These are phyloP conservation scores for Calyptommatus sinebrachiatus DNA, from an alignment of 2,113 vertebrate species.

Conservation along the genomic window DNA sequence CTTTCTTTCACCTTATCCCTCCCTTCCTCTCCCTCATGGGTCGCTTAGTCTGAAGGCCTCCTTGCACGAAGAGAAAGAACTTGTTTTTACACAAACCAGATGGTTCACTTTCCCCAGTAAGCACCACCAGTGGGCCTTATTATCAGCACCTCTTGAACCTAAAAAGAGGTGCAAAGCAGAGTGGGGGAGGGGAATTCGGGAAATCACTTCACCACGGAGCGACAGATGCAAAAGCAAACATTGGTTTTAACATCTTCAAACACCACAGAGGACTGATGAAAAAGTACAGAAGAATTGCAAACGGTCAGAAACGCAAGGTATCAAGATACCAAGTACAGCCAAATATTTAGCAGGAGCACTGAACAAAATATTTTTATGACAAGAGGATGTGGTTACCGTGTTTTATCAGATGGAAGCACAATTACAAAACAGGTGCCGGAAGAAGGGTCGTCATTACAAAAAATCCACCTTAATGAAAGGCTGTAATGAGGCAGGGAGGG, in stretches of 20 bases:
- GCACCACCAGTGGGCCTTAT: constrained; percentile 27
- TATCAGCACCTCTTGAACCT: constrained; percentile 61
- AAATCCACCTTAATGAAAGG: background rate
- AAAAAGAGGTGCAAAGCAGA: constrained; percentile 51
- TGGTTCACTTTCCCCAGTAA: constrained; percentile 49
- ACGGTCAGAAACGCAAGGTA: constrained; percentile 45
- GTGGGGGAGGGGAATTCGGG: constrained; percentile 43
- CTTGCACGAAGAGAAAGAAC: constrained; percentile 45
- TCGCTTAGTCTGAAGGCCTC: constrained; percentile 27
- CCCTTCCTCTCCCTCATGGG: constrained; percentile 12
- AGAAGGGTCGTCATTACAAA: constrained; percentile 31
- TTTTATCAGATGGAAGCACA: constrained; percentile 31
- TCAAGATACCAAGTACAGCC: constrained; percentile 47
- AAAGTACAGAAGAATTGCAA: constrained; percentile 32
- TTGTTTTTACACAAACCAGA: constrained; percentile 70
- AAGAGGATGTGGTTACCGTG: constrained; percentile 45
- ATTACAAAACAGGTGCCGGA: constrained; percentile 25
- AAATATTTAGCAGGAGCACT: constrained; percentile 24
- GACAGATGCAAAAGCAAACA: constrained; percentile 52
- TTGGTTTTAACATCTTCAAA: constrained; percentile 33
- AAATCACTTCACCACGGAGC: constrained; percentile 52
- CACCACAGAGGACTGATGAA: constrained; percentile 44
- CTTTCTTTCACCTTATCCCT: constrained; percentile 40
- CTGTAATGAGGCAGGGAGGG: background rate
- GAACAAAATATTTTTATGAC: constrained; percentile 54